Conservation (phyloP, 23 tunicate species). For the Halocynthia roretzi region DNA sequence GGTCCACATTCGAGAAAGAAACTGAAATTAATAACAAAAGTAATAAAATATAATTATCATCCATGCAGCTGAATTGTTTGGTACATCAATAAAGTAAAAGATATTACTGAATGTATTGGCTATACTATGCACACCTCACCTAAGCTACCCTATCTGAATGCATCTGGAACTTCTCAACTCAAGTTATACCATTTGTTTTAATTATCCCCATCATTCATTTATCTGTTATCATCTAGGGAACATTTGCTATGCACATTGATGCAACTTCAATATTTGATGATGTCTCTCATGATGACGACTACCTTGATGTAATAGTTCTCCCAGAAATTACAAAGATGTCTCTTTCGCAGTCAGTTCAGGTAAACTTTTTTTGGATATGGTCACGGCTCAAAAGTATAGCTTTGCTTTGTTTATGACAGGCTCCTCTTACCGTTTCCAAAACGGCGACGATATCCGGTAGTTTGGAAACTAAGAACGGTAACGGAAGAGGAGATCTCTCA, state of each 20-base stretch:
- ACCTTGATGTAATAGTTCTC: slow-evolving; percentile 45
- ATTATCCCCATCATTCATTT: no score
- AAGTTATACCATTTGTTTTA: no score
- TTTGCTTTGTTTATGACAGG: slow-evolving; percentile 20
- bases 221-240: slow-evolving; percentile 33
- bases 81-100: no score
- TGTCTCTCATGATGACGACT: slow-evolving; percentile 45
- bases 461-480: slow-evolving; percentile 67
- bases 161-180: no score
- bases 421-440: slow-evolving; percentile 63
- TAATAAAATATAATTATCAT: no score
- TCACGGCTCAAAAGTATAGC: not conserved
- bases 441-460: slow-evolving; percentile 81
- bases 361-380: slow-evolving; percentile 2
- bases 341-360: slow-evolving; percentile 65
- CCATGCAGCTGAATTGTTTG: no score
- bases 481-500: slow-evolving; percentile 64
- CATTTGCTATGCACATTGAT: slow-evolving; percentile 57
- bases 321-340: slow-evolving; percentile 71
- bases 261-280: slow-evolving; percentile 78
- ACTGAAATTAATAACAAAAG: no score
- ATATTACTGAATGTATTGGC: no score
- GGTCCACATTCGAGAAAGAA: no score
- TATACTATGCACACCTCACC: no score
- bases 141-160: no score